Base-by-base conservation (phyloP, 2,888 invertebrate species). In the Adelphocoris suturalis region DNA sequence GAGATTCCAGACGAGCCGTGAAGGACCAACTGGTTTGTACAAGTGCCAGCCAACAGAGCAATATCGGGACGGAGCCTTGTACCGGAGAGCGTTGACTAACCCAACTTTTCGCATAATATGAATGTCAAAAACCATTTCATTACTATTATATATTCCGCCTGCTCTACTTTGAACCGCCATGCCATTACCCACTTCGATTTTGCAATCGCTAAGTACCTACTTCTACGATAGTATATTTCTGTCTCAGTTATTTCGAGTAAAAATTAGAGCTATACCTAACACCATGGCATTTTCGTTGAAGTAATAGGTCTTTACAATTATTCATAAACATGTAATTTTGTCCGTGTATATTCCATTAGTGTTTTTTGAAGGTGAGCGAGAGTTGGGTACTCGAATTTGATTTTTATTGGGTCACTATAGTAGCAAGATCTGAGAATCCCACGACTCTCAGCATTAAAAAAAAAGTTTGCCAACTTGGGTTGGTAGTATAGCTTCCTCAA, bases 21-120 rank as follows among this genome's bases (percentile, higher is more conserved):
- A 68, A 68, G 68, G 68, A 68, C 68, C 68, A 68, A 27, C 68
- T 68, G 68, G 68, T 68, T 52, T 37, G 57, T 57, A n/a, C 19
- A 68, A 68, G 68, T 68, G 68, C 19, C 68, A 37, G 37, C 37
- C 37, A 37, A 7, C 37, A 7, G 37, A 27, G 68, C 68, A 68
- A 68, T 23, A 68, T 68, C 68, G 68, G 23, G 52, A 52, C 52
- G 9, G 5, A 23, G 68, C 68, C 68, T 68, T 68, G 68, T 23
- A 68, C 27, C 23, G 68, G 68, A 68, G 68, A 23, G 23, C 68
- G 68, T 68, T 68, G 68, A 68, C 68, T 68, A 68, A 68, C 23
- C 68, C 19, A 11, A 23, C 23, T 68, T 68, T 23, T 3, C 68
- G 68, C 68, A 13, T 68, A 37, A 37, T 37, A 68, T 68, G 68